A percentile compares a stretch with the other conserved stretches of the same genome.
Conservation (phyloP, 2,113 vertebrate genomes). For the Promerops cafer region DNA sequence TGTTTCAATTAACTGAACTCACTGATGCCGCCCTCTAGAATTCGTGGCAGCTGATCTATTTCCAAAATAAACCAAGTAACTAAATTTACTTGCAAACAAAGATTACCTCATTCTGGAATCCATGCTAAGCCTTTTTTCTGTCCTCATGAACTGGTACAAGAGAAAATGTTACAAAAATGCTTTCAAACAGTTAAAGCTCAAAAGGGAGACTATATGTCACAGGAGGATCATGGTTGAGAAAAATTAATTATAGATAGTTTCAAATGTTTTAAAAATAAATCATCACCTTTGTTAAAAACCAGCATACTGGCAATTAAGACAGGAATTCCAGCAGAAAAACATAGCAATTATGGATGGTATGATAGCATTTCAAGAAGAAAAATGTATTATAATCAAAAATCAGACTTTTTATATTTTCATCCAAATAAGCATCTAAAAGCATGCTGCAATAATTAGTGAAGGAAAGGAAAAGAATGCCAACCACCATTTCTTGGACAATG, state of each 20-base stretch:
- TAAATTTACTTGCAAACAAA: slow-evolving; percentile 47
- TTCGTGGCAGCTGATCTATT: not conserved
- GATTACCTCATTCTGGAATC: slow-evolving; percentile 10
- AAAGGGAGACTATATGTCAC: not conserved
- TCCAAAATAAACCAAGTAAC: slow-evolving; percentile 31
- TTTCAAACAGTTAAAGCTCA: not conserved
- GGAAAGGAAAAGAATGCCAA: not conserved
- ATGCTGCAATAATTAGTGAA: not conserved
- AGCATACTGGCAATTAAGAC: not conserved
- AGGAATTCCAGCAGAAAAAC: not conserved
- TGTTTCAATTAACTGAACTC: slow-evolving; percentile 31
- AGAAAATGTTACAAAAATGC: not conserved
- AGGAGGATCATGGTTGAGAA: not conserved
- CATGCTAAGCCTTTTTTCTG: not conserved
- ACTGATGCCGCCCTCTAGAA: not conserved
- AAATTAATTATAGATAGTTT: not conserved
- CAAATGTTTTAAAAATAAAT: not conserved
- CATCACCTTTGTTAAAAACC: not conserved
- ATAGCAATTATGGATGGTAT: not conserved
- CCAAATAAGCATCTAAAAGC: not conserved
- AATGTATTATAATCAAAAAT: not conserved
- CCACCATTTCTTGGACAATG: not conserved
- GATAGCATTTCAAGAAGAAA: not conserved
- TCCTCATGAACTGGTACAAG: not conserved
- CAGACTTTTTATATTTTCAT: not conserved